Conservation (phyloP, 2,888 invertebrate genomes). For the Diarsia mendica region DNA sequence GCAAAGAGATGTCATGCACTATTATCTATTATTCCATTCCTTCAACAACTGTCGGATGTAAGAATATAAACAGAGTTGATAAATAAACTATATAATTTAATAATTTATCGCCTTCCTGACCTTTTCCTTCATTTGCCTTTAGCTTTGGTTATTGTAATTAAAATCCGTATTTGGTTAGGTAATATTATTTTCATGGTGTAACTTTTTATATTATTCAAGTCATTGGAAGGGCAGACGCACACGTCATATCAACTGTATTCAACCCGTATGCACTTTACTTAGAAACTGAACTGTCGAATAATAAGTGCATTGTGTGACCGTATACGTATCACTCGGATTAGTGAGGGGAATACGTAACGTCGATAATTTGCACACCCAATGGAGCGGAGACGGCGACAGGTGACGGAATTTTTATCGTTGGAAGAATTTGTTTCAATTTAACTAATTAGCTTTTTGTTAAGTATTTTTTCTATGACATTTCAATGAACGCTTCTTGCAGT, state of each 20-base stretch:
- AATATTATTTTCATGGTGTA: constrained; percentile 62
- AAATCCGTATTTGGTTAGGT: constrained; percentile 48
- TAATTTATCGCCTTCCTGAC: constrained; percentile 48
- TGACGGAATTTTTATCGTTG: constrained; percentile 54
- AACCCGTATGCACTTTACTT: constrained; percentile 88
- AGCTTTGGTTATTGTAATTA: constrained; percentile 56
- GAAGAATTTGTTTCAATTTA: constrained; percentile 32
- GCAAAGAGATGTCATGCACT: constrained; percentile 38
- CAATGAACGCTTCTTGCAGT: constrained; percentile 9
- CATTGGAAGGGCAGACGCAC: constrained; percentile 85
- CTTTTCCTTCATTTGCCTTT: constrained; percentile 58
- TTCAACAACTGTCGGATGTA: constrained; percentile 49
- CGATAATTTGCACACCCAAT: constrained; percentile 80
- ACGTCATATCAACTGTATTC: constrained; percentile 83
- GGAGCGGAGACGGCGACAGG: constrained; percentile 54
- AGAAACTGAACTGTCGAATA: constrained; percentile 89
- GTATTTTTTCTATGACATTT: not conserved
- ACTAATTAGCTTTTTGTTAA: constrained; percentile 25
- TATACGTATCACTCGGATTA: constrained; percentile 86
- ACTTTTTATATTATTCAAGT: constrained; percentile 73
- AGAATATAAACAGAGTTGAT: constrained; percentile 38
- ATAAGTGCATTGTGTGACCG: constrained; percentile 89
- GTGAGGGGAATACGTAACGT: constrained; percentile 88
- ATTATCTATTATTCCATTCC: constrained; percentile 41
- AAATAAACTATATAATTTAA: constrained; percentile 42